Percentiles rank a stretch among this genome's conserved stretches.
These are phyloP conservation scores for Macrobrachium nipponense DNA, from an alignment of 1,140 invertebrate genomes.

Conservation along the genomic window DNA sequence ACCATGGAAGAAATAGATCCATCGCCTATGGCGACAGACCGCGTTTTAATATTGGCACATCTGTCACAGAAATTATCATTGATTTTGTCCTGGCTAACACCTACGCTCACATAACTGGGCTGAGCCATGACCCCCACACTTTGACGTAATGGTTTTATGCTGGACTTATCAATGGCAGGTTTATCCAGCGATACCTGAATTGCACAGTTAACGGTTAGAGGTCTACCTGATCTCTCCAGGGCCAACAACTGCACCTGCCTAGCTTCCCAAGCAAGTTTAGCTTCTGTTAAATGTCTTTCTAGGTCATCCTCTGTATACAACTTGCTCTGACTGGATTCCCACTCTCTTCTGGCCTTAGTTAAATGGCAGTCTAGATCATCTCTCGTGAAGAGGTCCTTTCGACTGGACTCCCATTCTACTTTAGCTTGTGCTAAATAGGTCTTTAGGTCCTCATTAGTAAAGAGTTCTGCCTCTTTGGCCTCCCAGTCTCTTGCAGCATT, in stretches of 20 bases:
- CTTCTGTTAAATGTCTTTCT: too few species aligned
- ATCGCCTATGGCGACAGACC: constrained; percentile 69
- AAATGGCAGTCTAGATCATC: too few species aligned
- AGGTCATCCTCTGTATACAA: too few species aligned
- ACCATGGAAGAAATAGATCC: constrained; percentile 40
- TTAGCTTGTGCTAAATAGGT: too few species aligned
- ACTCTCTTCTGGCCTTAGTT: too few species aligned
- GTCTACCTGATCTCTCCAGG: neutral
- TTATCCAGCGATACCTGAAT: constrained; percentile 64
- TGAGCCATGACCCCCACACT: constrained; percentile 66
- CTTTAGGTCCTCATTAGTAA: too few species aligned
- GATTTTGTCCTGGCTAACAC: constrained; percentile 69
- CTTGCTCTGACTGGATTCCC: too few species aligned
- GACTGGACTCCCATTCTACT: too few species aligned
- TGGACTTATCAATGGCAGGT: constrained; percentile 64
- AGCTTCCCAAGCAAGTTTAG: neutral
- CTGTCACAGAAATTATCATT: constrained; percentile 71
- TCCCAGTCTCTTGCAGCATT: too few species aligned
- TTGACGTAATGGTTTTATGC: constrained; percentile 47
- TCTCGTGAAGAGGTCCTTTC: too few species aligned
- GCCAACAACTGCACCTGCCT: constrained; percentile 1
- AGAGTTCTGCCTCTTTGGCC: too few species aligned
- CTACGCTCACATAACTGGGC: constrained; percentile 69
- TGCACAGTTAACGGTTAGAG: constrained; percentile 63
- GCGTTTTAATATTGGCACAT: constrained; percentile 69